These are phyloP conservation scores for Acleris sparsana DNA, from an alignment of 2,888 invertebrate genomes.

Conservation along the genomic window DNA sequence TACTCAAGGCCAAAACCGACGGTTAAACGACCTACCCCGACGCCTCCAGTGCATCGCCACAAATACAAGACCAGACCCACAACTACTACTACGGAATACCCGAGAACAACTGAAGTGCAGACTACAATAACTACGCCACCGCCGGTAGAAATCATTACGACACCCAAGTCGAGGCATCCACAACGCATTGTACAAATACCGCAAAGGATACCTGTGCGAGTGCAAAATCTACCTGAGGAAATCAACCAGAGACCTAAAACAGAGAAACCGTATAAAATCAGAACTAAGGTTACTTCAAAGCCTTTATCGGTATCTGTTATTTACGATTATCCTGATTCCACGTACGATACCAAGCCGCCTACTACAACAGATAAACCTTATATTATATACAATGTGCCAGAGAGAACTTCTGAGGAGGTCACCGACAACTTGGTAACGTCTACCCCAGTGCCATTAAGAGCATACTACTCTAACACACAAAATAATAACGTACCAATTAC, in stretches of 20 bases:
- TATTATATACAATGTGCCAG: constrained; percentile 77
- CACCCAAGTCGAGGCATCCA: constrained; percentile 66
- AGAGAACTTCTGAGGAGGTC: constrained; percentile 61
- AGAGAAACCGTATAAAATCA: constrained; percentile 75
- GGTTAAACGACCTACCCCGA: constrained; percentile 59
- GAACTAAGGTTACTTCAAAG: constrained; percentile 78
- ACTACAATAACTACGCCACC: constrained; percentile 67
- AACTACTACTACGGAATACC: constrained; percentile 62
- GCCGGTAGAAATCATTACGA: constrained; percentile 70
- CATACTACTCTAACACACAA: constrained; percentile 84
- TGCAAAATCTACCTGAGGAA: constrained; percentile 71
- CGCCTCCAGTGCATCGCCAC: constrained; percentile 61
- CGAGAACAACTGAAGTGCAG: constrained; percentile 69
- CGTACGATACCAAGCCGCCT: constrained; percentile 72
- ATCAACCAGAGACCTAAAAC: constrained; percentile 67
- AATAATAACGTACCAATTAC: constrained; percentile 81
- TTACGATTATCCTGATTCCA: constrained; percentile 75
- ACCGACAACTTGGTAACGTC: constrained; percentile 77
- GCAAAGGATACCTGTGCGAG: constrained; percentile 72
- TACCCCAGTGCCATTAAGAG: constrained; percentile 85
- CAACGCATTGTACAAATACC: constrained; percentile 65
- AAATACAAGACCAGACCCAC: constrained; percentile 73
- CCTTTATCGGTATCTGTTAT: constrained; percentile 76
- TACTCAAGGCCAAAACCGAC: constrained; percentile 66
- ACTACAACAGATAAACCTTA: constrained; percentile 78